These are phyloP conservation scores for Tyrannus savana DNA, from an alignment of 2,113 vertebrate species.

Conservation along the genomic window DNA sequence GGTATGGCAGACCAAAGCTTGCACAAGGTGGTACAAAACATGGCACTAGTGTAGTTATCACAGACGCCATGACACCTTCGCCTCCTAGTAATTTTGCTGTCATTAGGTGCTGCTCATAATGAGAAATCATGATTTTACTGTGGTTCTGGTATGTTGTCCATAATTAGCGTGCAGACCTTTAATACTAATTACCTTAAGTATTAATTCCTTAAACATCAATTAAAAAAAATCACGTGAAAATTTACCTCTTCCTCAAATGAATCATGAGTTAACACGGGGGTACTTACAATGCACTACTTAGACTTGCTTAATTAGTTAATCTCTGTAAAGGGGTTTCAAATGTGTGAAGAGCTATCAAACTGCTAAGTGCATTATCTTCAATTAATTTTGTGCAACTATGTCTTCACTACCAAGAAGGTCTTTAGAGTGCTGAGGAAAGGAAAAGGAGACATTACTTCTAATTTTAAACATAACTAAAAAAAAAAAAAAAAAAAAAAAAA, in stretches of 20 bases:
- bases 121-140: constrained; percentile 9
- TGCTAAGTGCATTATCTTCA: constrained; percentile 47
- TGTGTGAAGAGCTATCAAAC: constrained; percentile 35
- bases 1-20: neutral
- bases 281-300: constrained; percentile 32
- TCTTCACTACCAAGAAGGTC: constrained; percentile 32
- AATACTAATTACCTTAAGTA: constrained; percentile 30
- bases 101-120: constrained; percentile 29
- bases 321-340: constrained; percentile 51
- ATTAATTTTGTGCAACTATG: constrained; percentile 50
- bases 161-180: constrained; percentile 19
- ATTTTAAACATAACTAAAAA: constrained; percentile 25
- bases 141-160: constrained; percentile 16
- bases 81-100: constrained; percentile 8
- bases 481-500: neutral
- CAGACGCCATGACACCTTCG: neutral
- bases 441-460: constrained; percentile 9
- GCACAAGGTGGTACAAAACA: neutral
- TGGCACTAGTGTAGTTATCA: neutral
- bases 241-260: constrained; percentile 34
- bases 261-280: neutral
- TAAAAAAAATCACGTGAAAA: constrained; percentile 49
- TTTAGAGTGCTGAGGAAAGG: neutral
- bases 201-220: constrained; percentile 54
- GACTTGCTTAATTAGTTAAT: constrained; percentile 56